Conservation (phyloP, 2,888 invertebrate genomes). For the Troglohyphantes excavatus region DNA sequence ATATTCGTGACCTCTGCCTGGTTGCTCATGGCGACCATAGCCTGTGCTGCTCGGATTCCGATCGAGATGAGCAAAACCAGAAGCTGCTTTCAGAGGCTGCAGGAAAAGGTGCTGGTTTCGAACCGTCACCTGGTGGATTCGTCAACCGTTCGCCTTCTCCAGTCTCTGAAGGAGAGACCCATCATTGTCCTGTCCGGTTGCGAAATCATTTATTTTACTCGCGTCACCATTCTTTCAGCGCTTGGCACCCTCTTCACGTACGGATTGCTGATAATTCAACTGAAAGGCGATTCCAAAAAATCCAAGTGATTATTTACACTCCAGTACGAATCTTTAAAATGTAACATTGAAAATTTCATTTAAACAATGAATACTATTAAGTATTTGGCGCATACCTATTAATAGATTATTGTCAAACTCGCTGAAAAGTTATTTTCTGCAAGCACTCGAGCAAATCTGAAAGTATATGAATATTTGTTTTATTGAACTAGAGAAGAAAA, state of each 20-base stretch:
- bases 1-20: conserved; percentile 33
- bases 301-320: no score
- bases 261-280: conserved; percentile 53
- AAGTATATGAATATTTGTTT: no score
- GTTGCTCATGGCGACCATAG: conserved; percentile 30
- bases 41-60: conserved; percentile 49
- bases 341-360: no score
- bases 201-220: conserved; percentile 50
- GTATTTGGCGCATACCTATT: no score
- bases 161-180: conserved; percentile 20
- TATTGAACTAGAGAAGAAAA: no score
- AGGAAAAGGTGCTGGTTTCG: conserved; percentile 9
- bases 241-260: conserved; percentile 60
- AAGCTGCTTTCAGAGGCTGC: conserved; percentile 16
- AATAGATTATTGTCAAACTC: no score
- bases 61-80: conserved; percentile 25
- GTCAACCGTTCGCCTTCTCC: neutral
- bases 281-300: conserved; percentile 8
- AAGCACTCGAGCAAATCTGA: no score
- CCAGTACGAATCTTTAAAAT: no score
- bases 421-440: no score
- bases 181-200: conserved; percentile 39
- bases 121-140: neutral
- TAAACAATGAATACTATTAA: no score
- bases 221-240: conserved; percentile 39